Percentiles rank a stretch among this genome's conserved stretches.
These are phyloP conservation scores for Subacronicta megacephala DNA, from an alignment of 2,888 invertebrate genomes.

Conservation along the genomic window DNA sequence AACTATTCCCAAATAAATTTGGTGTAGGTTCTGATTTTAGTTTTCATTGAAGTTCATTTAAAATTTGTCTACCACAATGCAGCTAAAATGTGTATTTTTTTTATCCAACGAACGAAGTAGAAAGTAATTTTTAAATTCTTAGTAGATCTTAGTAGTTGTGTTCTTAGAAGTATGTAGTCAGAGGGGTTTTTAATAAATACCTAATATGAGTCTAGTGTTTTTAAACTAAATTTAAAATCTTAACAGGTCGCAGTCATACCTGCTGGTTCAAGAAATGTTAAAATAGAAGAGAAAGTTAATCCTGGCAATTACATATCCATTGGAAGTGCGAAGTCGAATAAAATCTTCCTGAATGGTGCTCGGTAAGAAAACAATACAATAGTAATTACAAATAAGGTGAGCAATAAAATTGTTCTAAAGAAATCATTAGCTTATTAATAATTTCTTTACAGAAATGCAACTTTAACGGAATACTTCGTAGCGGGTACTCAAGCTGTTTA, in stretches of 20 bases:
- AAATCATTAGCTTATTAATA: constrained; percentile 2
- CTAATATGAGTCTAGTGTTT: not conserved
- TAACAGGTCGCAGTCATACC: constrained; percentile 93
- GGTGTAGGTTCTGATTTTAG: too few relatives aligned
- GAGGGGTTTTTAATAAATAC: not conserved
- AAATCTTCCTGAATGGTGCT: constrained; percentile 94
- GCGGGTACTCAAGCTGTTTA: constrained; percentile 95
- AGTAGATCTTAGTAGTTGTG: too few relatives aligned
- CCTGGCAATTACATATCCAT: constrained; percentile 95
- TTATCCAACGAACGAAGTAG: too few relatives aligned
- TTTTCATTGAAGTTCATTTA: constrained; percentile 6
- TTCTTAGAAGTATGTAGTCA: not conserved
- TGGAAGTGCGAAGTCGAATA: constrained; percentile 91
- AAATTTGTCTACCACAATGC: too few relatives aligned
- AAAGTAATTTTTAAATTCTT: not conserved
- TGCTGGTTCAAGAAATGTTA: constrained; percentile 93
- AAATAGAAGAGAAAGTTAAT: constrained; percentile 93
- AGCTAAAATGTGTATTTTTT: too few relatives aligned
- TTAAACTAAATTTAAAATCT: constrained; percentile 25
- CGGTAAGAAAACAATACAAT: constrained; percentile 86
- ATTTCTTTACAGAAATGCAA: constrained; percentile 89
- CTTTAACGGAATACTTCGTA: constrained; percentile 94
- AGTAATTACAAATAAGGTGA: not conserved
- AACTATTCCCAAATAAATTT: too few relatives aligned
- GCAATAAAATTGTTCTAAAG: constrained; percentile 1